phyloP scores from a whole-genome alignment of 2,113 vertebrate genomes.

The Burhinus oedicnemus region DNA sequence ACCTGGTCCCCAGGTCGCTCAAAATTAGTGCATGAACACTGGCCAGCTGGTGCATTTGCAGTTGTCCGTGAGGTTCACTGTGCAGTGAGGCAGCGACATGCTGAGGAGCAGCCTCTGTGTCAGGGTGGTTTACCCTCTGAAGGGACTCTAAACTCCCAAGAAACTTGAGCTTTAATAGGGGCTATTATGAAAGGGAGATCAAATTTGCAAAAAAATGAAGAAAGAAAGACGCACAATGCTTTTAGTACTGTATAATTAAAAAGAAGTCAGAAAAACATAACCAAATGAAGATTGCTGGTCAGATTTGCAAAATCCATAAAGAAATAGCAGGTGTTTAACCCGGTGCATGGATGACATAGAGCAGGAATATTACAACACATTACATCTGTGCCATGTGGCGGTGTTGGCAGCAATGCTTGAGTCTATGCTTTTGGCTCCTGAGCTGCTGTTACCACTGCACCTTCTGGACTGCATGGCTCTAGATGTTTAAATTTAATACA shows the following conservation, averaged over 20 bases:
- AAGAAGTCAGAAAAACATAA: background rate
- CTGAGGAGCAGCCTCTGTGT: background rate
- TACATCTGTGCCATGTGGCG: background rate
- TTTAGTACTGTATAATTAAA: background rate
- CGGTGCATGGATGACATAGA: rapidly evolving
- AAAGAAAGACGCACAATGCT: background rate
- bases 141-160: background rate
- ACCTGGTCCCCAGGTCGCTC: background rate
- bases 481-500: background rate
- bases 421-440: background rate
- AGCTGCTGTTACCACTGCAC: background rate
- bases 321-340: background rate
- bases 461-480: background rate
- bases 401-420: rapidly evolving
- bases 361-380: background rate
- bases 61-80: background rate
- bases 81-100: background rate
- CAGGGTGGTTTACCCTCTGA: background rate
- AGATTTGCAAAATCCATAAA: background rate
- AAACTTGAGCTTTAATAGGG: background rate
- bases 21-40: background rate
- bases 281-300: background rate
- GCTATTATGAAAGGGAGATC: background rate
- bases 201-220: background rate
- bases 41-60: background rate